These are phyloP conservation scores for Aspidapion aeneum DNA, from an alignment of 2,888 invertebrate genomes.

Conservation along the genomic window DNA sequence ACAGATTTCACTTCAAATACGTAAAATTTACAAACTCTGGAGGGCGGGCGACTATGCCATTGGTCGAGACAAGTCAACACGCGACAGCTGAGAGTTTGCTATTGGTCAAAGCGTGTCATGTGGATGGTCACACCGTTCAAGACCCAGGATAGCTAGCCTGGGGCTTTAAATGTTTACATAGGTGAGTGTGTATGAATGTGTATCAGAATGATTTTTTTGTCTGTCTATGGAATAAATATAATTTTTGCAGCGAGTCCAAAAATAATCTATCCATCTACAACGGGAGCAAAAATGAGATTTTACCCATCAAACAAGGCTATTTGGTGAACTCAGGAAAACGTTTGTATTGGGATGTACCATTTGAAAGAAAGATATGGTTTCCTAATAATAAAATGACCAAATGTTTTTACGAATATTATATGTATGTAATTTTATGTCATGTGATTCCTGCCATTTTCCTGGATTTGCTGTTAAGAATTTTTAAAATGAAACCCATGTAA, in stretches of 20 bases:
- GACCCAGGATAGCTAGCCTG: too few relatives aligned
- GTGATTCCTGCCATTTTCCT: constrained; percentile 72
- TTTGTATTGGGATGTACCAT: constrained; percentile 75
- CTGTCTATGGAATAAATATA: too few relatives aligned
- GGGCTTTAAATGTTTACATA: too few relatives aligned
- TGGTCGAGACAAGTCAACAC: too few relatives aligned
- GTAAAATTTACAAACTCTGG: too few relatives aligned
- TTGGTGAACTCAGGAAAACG: constrained; percentile 2
- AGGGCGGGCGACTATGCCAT: too few relatives aligned
- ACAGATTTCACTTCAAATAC: too few relatives aligned
- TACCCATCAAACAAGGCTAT: not conserved
- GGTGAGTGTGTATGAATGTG: too few relatives aligned
- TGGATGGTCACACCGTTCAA: too few relatives aligned
- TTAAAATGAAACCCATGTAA: constrained; percentile 75
- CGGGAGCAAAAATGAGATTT: constrained; percentile 5
- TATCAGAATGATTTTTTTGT: too few relatives aligned
- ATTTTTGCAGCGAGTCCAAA: constrained; percentile 3
- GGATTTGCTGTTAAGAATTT: constrained; percentile 61
- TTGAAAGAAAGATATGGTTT: constrained; percentile 73
- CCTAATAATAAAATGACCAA: constrained; percentile 70
- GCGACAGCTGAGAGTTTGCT: too few relatives aligned
- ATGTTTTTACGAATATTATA: constrained; percentile 59
- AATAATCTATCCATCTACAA: constrained; percentile 11
- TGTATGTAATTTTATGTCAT: constrained; percentile 68
- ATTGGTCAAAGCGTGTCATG: too few relatives aligned